Base-by-base conservation (phyloP, 2,113 vertebrate species). In the Eptesicus fuscus region DNA sequence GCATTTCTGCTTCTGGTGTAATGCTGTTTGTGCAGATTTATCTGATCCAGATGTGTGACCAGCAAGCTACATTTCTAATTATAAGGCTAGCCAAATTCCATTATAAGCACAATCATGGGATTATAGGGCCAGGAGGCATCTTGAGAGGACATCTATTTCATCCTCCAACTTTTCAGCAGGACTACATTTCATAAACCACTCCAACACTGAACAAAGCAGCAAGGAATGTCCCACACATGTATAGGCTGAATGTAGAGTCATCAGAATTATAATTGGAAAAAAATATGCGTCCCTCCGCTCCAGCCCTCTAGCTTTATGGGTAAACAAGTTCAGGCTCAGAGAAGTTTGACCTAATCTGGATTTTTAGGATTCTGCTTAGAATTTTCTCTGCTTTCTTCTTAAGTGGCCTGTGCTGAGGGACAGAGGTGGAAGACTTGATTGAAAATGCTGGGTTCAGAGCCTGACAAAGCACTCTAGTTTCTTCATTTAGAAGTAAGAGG, bases 31-130 rank as follows among this genome's bases (percentile, higher is more conserved):
- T 96, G 88, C 79, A 93, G 97, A 88, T 96, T 98, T 96, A 98
- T 97, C 97, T 95, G 20, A 95, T 97, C 97, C 97, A 98, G 97
- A 97, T 98, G 97, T 98, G 96, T 95, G 96, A 93, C 95, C 90
- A 90, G 88, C 90, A 88, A 95, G 95, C 96, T 89, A 95, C 96
- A 96, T 96, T 96, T 98, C 95, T 97, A 96, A 97, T 97, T 96
- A 95, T 93, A 93, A 98, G 93, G 95, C 88, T 86, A 95, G 96
- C 96, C 96, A 96, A 91, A 97, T 97, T 98, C 97, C 97, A 96
- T 98, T 95, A 96, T 71, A 89, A 93, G 97, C 79, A 97, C 97
- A 97, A 97, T 97, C 96, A 97, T 97, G 94, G 96, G 90, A 97
- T 92, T 95, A 65, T 28, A 59, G 83, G 96, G 88, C 95, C 11